A percentile compares a stretch with the other conserved stretches of the same genome.
Evolutionary conservation across 1,140 invertebrate species (phyloP).

Genomic region (Agrypnia vestita): DNA sequence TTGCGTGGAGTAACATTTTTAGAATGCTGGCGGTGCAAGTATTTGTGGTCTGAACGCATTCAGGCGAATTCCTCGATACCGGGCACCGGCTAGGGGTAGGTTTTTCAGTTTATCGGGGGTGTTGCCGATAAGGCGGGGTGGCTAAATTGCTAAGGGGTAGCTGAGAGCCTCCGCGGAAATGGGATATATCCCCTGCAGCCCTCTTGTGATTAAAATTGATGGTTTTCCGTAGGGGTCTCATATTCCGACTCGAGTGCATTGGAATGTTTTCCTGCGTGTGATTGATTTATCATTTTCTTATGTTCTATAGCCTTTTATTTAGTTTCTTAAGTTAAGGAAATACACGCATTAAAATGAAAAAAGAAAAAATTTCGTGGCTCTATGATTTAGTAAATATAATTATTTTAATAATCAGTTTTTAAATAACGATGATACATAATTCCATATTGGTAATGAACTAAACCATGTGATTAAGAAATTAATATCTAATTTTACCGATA

Average conservation of each 20-base stretch:
- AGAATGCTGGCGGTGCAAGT: background rate
- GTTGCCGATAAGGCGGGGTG: background rate
- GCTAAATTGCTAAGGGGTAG: conserved; percentile 31
- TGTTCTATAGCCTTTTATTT: too few relatives aligned
- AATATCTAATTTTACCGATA: too few relatives aligned
- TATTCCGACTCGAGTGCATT: conserved; percentile 39
- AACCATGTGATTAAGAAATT: too few relatives aligned
- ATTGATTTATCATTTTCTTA: conserved; percentile 14
- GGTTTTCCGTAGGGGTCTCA: conserved; percentile 54
- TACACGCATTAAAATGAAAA: too few relatives aligned
- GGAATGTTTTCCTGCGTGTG: background rate
- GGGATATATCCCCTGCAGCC: conserved; percentile 40
- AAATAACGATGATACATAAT: too few relatives aligned
- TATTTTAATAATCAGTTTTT: too few relatives aligned
- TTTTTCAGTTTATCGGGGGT: conserved; percentile 33
- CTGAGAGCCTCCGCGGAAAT: conserved; percentile 10
- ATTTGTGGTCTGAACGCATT: conserved; percentile 24
- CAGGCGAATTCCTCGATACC: conserved; percentile 9
- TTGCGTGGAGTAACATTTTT: conserved; percentile 8
- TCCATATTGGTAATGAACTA: too few relatives aligned
- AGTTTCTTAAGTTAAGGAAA: too few relatives aligned
- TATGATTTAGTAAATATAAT: too few relatives aligned
- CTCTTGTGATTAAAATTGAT: conserved; percentile 59
- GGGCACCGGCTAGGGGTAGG: conserved; percentile 23
- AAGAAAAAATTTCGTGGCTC: too few relatives aligned